Evolutionary conservation across 2,888 invertebrate species (phyloP), one percentile per base, ranked within the genome.

Genomic region (Phlogophora meticulosa): DNA sequence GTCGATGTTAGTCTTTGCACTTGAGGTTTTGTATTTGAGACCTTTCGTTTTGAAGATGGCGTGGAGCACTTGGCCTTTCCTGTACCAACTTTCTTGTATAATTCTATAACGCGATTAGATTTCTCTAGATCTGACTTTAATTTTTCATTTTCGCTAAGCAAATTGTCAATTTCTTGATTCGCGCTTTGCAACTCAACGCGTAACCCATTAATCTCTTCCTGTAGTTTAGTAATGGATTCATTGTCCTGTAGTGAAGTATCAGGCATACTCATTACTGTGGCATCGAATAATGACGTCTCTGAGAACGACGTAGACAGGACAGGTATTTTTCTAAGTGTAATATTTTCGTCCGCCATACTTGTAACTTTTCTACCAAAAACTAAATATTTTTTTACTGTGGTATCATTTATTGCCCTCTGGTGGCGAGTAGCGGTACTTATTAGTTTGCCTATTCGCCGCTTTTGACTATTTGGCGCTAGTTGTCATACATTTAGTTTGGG

Each of bases 41-140:
- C 22, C n/a, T 22, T 52, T 38, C 24, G n/a, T 40, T 40, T 52
- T 15, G 22, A 52, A 15, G 2, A 4, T 34, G 34, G 13, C 10
- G 38, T 52, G 36, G 22, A 2, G n/a, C 34, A 51, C 34, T 34
- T 51, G 34, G 20, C 13, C 13, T 51, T 34, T 13, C 49, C 34
- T 34, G 38, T 15, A 38, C 52, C 38, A 4, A 52, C 52, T 9
- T 36, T 5, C 52, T 52, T 52, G 20, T 52, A 38, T 38, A 52
- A n/a, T 11, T 52, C 38, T 38, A 52, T 52, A 4, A 38, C 52
- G 7, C 22, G 22, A 52, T 52, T 52, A 22, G 13, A 38, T 38
- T 52, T 52, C 1, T 15, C 10, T 1, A 52, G 10, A 38, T 52
- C 36, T 17, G 51, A 51, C 4, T 51, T 51, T 20, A 20, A 51